Evolutionary conservation across 2,888 invertebrate genomes (phyloP), one percentile per base, ranked within the genome.

Genomic region (Eupithecia exiguata): DNA sequence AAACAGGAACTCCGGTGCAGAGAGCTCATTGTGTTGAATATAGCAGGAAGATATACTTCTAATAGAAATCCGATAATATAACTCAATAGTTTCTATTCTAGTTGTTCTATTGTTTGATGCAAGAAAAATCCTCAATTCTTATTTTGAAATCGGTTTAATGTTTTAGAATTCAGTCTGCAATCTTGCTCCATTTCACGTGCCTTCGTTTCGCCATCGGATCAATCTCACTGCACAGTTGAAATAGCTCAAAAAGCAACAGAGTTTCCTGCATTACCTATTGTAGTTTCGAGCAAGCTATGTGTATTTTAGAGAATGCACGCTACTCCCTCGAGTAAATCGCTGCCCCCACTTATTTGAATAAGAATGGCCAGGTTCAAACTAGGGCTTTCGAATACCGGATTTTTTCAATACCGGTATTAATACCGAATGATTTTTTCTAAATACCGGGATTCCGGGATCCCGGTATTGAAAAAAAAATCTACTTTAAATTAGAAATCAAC

Each of bases 281-380:
- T 72, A 75, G 62, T 71, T 71, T 74, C 49, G 21, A 69, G 66
- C 70, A 21, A 74, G 74, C 70, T 71, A 66, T 80, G 74, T 78
- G 78, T 79, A 78, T 76, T 79, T 79, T 80, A 76, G 77, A 77
- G 76, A 71, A 76, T 81, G 79, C 81, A 80, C 82, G 83, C 83
- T 82, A 80, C 79, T 88, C 89, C 87, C 88, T 62, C 70, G 87
- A 84, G 90, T 86, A 88, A 91, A 90, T 90, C 91, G 86, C 84
- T 85, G 88, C 83, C 88, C 86, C 86, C 87, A 86, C 90, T 88
- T 91, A 93, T 93, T 93, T 93, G 92, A 93, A 93, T 93, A 92
- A 93, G 91, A 93, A 92, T 92, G 84, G 90, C 84, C 86, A 86
- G 87, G 85, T 85, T 83, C 82, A n/a, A n/a, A n/a, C n/a, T n/a